Evolutionary conservation across 1,140 invertebrate species (phyloP).

Genomic region (Drosophila parabipectinata): DNA sequence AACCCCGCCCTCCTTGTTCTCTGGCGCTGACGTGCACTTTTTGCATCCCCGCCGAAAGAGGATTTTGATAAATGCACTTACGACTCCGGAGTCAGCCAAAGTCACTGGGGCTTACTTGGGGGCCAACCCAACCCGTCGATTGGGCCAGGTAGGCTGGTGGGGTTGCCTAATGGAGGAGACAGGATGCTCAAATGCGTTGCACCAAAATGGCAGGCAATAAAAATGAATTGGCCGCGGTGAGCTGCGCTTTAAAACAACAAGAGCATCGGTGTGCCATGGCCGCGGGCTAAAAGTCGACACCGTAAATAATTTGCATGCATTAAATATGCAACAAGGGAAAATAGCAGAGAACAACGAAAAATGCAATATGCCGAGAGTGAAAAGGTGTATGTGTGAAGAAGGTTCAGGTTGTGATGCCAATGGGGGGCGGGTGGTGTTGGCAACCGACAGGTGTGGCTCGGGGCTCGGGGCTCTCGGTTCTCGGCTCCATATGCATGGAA

Average conservation of each 20-base stretch:
- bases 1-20: slow-evolving; percentile 1
- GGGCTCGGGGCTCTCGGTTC: slow-evolving; percentile 48
- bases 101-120: slow-evolving; percentile 18
- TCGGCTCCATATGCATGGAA: slow-evolving; percentile 65
- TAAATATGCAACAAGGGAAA: slow-evolving; percentile 69
- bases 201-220: slow-evolving; percentile 50
- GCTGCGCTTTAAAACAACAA: slow-evolving; percentile 37
- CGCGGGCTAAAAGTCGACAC: slow-evolving; percentile 51
- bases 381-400: slow-evolving; percentile 2
- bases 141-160: slow-evolving; percentile 14
- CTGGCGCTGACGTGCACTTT: slow-evolving; percentile 44
- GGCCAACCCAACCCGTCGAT: slow-evolving; percentile 1
- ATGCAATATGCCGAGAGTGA: slow-evolving; percentile 60
- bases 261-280: slow-evolving; percentile 1
- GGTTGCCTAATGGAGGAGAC: slow-evolving; percentile 18
- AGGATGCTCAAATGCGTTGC: slow-evolving; percentile 5
- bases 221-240: slow-evolving; percentile 51
- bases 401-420: not conserved
- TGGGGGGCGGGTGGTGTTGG: not conserved
- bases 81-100: slow-evolving; percentile 49
- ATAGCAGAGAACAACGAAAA: slow-evolving; percentile 53
- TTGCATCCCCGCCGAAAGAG: slow-evolving; percentile 22
- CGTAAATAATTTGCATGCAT: slow-evolving; percentile 77
- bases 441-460: slow-evolving; percentile 48
- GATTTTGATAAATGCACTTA: slow-evolving; percentile 76